Evolutionary conservation across 2,797 vertebrate species (phyloP), one percentile per base, ranked within the genome.

Genomic region (Adelosebastes latens): DNA sequence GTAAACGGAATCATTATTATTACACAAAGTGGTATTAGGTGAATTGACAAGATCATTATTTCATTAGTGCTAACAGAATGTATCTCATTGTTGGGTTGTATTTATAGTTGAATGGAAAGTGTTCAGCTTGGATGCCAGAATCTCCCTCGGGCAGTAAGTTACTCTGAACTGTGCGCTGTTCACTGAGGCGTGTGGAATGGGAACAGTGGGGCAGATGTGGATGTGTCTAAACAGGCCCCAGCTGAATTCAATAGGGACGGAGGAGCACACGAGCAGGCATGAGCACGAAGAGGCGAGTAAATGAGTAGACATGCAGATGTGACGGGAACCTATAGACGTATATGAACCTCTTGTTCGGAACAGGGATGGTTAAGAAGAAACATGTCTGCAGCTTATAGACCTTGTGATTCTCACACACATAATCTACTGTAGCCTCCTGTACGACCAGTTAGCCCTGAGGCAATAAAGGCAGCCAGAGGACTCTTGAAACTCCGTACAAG

Each of bases 121-220:
- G 53, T 60, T 73, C 59, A 53, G 39, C 56, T 36, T 36, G 61
- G 49, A 76, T 77, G 63, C 12, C 74, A 72, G 70, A 75, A 31
- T 77, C 22, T 62, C 76, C 81, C 82, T 49, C 14, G 18, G 76
- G 82, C 75, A 24, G 32, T 46, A 68, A 81, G 69, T 75, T 64
- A 75, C 66, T 77, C 12, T 72, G 70, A 84, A 72, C 72, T 79
- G 12, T 79, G 74, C 75, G 61, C 64, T 39, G 79, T 29, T 85
- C 81, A 79, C 82, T 61, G 85, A 81, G 49, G 66, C 83, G 5
- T 60, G 55, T 4, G 18, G 32, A 84, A 64, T 20, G 31, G 71
- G 63, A 56, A 75, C 58, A 85, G 39, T 63, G 72, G 60, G 70
- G 64, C 83, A 85, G 81, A 90, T 85, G 75, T 61, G 70, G 66